Evolutionary conservation across 1,140 invertebrate genomes (phyloP).

Genomic region (Brachionus asplanchnoidis): DNA sequence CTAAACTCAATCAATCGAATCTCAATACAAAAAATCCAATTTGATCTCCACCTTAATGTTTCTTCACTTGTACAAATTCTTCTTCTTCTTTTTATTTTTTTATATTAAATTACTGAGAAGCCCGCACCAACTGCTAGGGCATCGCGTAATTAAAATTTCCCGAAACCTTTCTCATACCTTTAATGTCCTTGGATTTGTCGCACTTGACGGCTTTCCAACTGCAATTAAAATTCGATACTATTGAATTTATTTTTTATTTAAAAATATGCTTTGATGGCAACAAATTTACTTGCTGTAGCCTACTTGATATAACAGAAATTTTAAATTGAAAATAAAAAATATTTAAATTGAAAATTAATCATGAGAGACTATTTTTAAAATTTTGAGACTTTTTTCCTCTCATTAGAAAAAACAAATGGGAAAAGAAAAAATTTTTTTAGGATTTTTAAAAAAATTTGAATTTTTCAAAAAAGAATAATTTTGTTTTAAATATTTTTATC

Average conservation of each 20-base stretch:
- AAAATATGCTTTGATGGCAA: too few species aligned
- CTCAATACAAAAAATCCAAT: not conserved
- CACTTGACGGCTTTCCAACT: not conserved
- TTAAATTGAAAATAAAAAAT: too few species aligned
- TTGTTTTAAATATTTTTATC: too few species aligned
- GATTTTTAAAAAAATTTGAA: too few species aligned
- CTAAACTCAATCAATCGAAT: not conserved
- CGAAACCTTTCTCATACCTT: not conserved
- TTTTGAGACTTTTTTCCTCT: too few species aligned
- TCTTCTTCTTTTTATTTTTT: not conserved
- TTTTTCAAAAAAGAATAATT: too few species aligned
- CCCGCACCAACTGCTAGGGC: not conserved
- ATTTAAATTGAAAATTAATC: too few species aligned
- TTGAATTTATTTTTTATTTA: not conserved
- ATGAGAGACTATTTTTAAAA: too few species aligned
- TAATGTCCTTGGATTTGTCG: not conserved
- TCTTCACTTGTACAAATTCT: constrained; percentile 16
- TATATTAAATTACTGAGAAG: constrained; percentile 27
- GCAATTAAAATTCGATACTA: not conserved
- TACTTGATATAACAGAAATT: too few species aligned
- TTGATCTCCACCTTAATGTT: constrained; percentile 16
- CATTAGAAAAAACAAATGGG: too few species aligned
- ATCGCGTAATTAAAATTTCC: constrained; percentile 27
- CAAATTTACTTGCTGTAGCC: too few species aligned
- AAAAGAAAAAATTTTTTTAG: too few species aligned